Base-by-base conservation (phyloP, 2,888 invertebrate genomes). In the Tachina fera region DNA sequence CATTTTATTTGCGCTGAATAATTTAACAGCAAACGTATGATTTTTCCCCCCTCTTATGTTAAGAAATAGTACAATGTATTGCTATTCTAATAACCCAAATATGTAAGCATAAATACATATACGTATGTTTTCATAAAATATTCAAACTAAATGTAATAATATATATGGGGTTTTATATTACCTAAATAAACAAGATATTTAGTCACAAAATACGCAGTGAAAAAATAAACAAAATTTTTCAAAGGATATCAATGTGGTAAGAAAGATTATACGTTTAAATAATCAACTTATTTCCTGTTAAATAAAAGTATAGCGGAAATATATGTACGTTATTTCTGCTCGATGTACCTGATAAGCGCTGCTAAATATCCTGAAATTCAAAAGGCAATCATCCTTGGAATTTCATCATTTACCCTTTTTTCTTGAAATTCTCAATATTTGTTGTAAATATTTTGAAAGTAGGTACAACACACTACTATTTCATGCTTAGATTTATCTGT, bases 121-220 rank as follows among this genome's bases (percentile, higher is more conserved):
- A 8, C 3, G 14, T 19, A 8, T 9, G 14, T 19, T 14, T 1
- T 14, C 41, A 71, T 56, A 43, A 39, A 70, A 31, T 71, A 71
- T 71, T 56, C 22, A 56, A 8, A 14, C n/a, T 41, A 39, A 43
- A 9, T 49, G 5, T 43, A 43, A 9, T 41, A n/a, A 39, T 31
- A 47, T 9, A 41, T 39, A 67, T 68, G 41, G 47, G 49, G 68
- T 60, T 58, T 77, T 41, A 77, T 58, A 60, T 68, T 68, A 77
- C 68, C 39, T 14, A n/a, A 49, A 39, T 16, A 67, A 39, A 49
- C 1, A 67, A 67, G 16, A 31, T 39, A 22, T 67, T 16, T 9
- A n/a, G 70, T 51, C 49, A 31, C 39, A 16, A 41, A 61, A 16
- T 31, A 53, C 22, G 13, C 0, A 9, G 9, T 5, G 3, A 58